Conservation (phyloP, 2,113 vertebrate species). For the Chloebia gouldiae region DNA sequence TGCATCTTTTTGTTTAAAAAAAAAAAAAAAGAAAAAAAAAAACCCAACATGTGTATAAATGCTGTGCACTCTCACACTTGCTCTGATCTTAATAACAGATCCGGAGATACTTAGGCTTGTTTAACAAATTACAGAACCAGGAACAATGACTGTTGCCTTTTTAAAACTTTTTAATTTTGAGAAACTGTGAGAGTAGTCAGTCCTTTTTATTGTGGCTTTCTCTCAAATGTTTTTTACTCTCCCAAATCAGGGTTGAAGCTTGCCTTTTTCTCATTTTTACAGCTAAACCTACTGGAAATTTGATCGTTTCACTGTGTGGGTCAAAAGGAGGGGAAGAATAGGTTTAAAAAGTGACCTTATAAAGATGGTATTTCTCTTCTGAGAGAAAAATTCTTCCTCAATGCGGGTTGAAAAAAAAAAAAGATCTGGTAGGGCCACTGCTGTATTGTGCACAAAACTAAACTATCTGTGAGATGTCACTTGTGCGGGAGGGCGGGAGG, state of each 20-base stretch:
- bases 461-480: neutral
- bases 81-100: neutral
- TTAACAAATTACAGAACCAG: conserved; percentile 13
- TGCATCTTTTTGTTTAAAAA: conserved; percentile 37
- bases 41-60: neutral
- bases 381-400: neutral
- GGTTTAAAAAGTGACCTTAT: conserved; percentile 60
- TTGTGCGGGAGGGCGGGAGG: neutral
- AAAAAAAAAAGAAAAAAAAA: fast-evolving
- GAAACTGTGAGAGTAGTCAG: neutral
- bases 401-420: neutral
- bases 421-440: neutral
- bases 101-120: neutral
- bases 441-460: neutral
- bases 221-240: neutral
- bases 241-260: conserved; percentile 6
- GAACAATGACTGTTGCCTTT: conserved; percentile 52
- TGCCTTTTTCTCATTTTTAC: conserved; percentile 38
- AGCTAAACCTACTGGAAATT: conserved; percentile 17
- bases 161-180: neutral
- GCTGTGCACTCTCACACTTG: neutral
- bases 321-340: neutral
- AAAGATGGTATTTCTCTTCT: neutral
- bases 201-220: neutral
- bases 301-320: neutral